phyloP scores from a whole-genome alignment of 2,797 vertebrate species.

The Cyclura pinguis region DNA sequence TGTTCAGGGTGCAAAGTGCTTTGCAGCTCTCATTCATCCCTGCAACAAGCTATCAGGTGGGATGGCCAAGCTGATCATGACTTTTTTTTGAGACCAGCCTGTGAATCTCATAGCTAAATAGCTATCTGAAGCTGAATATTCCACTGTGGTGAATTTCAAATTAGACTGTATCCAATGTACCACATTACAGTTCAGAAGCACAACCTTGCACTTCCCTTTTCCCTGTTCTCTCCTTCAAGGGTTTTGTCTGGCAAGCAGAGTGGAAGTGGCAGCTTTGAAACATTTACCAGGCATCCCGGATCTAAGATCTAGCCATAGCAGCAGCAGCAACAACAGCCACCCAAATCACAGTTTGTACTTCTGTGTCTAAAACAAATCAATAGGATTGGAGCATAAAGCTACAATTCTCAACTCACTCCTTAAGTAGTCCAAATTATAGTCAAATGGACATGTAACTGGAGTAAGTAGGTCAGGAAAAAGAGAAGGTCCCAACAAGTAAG shows the following conservation, averaged over 20 bases:
- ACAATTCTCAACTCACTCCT: neutral
- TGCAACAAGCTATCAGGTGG: neutral
- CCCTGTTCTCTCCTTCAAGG: neutral
- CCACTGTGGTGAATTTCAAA: neutral
- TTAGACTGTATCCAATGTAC: neutral
- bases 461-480: neutral
- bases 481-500: neutral
- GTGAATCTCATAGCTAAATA: neutral
- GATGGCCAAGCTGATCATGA: neutral
- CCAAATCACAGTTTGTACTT: neutral
- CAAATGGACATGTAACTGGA: constrained; percentile 9
- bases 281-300: neutral
- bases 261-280: neutral
- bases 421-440: neutral
- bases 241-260: constrained; percentile 7
- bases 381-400: neutral
- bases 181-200: neutral
- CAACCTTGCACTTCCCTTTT: neutral
- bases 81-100: neutral
- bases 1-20: neutral
- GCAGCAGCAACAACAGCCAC: neutral
- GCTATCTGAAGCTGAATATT: neutral
- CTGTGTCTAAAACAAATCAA: neutral
- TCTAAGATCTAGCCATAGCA: neutral
- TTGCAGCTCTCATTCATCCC: neutral